These are phyloP conservation scores for Megamerina dolium DNA, from an alignment of 2,888 invertebrate species.

Conservation along the genomic window DNA sequence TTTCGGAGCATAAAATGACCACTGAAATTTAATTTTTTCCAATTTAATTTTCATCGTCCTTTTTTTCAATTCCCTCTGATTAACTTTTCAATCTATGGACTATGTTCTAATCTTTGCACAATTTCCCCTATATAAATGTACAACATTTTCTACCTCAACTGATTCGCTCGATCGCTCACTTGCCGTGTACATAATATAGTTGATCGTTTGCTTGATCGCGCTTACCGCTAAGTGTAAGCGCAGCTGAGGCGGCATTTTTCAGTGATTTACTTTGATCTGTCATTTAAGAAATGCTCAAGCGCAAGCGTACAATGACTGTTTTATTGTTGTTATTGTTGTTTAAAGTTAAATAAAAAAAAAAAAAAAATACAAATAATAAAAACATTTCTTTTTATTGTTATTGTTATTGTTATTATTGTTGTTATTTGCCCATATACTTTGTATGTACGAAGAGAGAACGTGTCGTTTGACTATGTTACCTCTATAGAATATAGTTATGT, in stretches of 20 bases:
- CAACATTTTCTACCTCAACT: too few relatives aligned
- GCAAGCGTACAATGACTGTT: constrained; percentile 16
- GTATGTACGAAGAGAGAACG: too few relatives aligned
- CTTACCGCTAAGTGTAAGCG: not conserved
- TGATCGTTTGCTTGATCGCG: not conserved
- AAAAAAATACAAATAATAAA: constrained; percentile 23
- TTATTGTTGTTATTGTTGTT: too few relatives aligned
- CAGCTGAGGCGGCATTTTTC: constrained; percentile 16
- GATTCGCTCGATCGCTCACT: not conserved
- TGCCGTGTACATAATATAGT: not conserved
- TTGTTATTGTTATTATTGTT: constrained; percentile 3
- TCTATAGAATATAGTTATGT: too few relatives aligned
- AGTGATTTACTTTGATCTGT: constrained; percentile 43
- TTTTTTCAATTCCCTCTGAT: too few relatives aligned
- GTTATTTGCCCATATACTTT: too few relatives aligned
- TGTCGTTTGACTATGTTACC: not conserved
- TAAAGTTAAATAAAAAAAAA: constrained; percentile 9
- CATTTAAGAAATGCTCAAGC: constrained; percentile 37
- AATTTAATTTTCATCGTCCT: too few relatives aligned
- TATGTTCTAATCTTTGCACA: too few relatives aligned
- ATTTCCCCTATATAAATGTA: too few relatives aligned
- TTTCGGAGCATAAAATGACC: too few relatives aligned
- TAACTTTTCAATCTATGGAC: too few relatives aligned
- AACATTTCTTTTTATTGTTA: not conserved
- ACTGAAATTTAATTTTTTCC: too few relatives aligned